Base-by-base conservation (phyloP, 1,140 invertebrate genomes). In the Zaprionus africanus region DNA sequence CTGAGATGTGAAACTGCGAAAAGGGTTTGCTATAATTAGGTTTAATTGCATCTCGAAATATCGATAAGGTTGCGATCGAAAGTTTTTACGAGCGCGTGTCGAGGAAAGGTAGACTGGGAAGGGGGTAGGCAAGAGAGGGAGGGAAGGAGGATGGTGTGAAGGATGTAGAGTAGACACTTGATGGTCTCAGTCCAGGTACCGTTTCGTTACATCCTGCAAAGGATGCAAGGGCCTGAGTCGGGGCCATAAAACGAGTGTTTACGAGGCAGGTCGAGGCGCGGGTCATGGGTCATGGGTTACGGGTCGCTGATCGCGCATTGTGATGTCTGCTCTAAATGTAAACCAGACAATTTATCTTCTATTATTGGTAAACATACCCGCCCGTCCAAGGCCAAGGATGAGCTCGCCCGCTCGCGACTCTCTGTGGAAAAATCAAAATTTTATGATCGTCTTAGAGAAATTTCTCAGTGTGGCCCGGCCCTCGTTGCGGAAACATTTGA, bases 301-400 rank as follows among this genome's bases (percentile, higher is more conserved):
- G 57, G 70, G 74, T 84, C 78, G 67, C 75, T 84, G 81, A 84
- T 84, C 81, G 75, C 17, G 62, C 81, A 73, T 73, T 82, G 72
- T 79, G 71, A 53, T 79, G 78, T 79, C 78, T 88, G 85, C 85
- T 90, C 85, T 90, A 90, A 71, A 90, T 90, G 78, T 81, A 84
- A 90, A 90, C 85, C 85, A 90, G 79, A 90, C 81, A 64, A 90
- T 90, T 90, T 90, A 90, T 85, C 57, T 90, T 79, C 78, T 90
- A 90, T 90, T 85, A 76, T 90, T 60, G 82, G 85, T 84, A 90
- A 90, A 90, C 79, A 90, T 60, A 65, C 56, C 70, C 78, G 51
- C 59, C 59, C 60, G 53, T 34, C 28, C 85, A 88, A 88, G 84
- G 85, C 85, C 84, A 90, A 88, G 85, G 84, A 87, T 87, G 76